These are phyloP conservation scores for Colletes latitarsis DNA, from an alignment of 1,140 invertebrate species.

Conservation along the genomic window DNA sequence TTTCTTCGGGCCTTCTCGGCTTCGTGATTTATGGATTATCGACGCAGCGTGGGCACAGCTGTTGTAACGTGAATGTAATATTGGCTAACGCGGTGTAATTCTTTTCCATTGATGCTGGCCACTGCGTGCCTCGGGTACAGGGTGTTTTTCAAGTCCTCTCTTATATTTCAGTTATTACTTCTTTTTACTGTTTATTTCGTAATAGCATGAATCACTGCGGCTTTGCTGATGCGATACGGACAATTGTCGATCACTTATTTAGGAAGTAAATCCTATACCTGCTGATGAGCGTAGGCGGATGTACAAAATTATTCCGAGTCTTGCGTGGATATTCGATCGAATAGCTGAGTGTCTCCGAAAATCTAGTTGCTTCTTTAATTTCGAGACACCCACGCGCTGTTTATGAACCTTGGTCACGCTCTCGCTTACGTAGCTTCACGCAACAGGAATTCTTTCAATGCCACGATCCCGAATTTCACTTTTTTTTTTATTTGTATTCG, in stretches of 20 bases:
- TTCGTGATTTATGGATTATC: slow-evolving; percentile 9
- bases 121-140: too few species aligned
- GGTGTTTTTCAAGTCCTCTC: too few species aligned
- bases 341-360: neutral
- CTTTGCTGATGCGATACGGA: too few species aligned
- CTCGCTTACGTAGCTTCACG: neutral
- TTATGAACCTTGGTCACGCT: neutral
- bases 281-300: neutral
- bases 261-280: neutral
- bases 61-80: slow-evolving; percentile 9
- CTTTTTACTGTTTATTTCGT: too few species aligned
- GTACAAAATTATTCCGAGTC: too few species aligned
- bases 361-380: neutral
- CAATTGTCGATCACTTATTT: neutral
- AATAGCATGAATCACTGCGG: too few species aligned
- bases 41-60: slow-evolving; percentile 9
- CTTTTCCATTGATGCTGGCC: neutral
- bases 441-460: neutral
- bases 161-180: too few species aligned
- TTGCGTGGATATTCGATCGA: neutral
- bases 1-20: neutral
- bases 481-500: neutral
- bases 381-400: neutral
- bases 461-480: neutral
- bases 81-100: slow-evolving; percentile 17